Evolutionary conservation across 2,113 vertebrate species (phyloP), one percentile per base, ranked within the genome.

Genomic region (Scortum barcoo): DNA sequence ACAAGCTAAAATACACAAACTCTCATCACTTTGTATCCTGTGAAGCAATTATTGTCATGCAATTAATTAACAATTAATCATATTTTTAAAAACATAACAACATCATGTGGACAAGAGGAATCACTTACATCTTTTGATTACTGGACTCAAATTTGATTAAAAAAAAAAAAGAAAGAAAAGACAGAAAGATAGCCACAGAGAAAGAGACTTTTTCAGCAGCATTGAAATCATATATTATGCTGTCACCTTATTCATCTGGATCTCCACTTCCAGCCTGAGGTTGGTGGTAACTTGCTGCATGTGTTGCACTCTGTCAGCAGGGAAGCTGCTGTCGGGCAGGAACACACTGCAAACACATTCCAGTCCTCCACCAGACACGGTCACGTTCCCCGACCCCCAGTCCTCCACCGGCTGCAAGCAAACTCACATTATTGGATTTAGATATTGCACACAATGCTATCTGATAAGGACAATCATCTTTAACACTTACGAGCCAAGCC

Each of bases 321-420:
- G 87, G 69, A 92, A 92, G 28, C 44, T 71, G 48, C 62, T 85
- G 66, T 91, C 89, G 1, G 89, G 91, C 44, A 91, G 77, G 50
- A 60, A 87, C 26, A 89, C 88, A 13, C 71, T 63, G 54, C 89
- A 88, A 26, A 84, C 48, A 60, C 87, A 89, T 42, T 88, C 87
- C 10, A n/a, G 82, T 20, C 76, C 85, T 7, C 80, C 91, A 30
- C 72, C 56, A 33, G 85, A 88, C 3, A 78, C 44, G 1, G 85
- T 90, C 10, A 91, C 83, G 12, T 87, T 91, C 5, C 86, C 91
- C 3, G 91, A 91, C 16, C 74, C 88, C 89, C 89, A 91, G 42
- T 89, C 72, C 13, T 88, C 88, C 71, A 90, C 5, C 0, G 86
- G 83, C 89, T 92, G 42, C 3, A 62, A 48, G 40, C 4, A 57